These are phyloP conservation scores for Arion vulgaris DNA, from an alignment of 1,140 invertebrate genomes.

Conservation along the genomic window DNA sequence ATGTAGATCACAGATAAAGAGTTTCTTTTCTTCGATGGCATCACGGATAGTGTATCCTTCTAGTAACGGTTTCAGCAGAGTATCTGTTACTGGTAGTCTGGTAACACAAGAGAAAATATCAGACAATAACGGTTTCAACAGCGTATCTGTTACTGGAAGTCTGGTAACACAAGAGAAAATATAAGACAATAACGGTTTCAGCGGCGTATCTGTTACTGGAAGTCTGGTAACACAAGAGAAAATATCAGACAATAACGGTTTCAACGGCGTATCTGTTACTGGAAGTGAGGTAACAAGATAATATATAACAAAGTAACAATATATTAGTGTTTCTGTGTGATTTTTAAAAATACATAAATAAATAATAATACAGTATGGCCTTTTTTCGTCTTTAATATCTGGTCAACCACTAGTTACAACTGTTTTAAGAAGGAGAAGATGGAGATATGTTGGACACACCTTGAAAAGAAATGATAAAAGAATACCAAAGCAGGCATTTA, in stretches of 20 bases:
- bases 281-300: not conserved
- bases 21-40: slow-evolving; percentile 71
- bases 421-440: too few species aligned
- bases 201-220: too few species aligned
- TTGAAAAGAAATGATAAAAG: too few species aligned
- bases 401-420: too few species aligned
- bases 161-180: not conserved
- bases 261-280: too few species aligned
- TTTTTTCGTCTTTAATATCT: too few species aligned
- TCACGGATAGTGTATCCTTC: slow-evolving; percentile 38
- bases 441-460: too few species aligned
- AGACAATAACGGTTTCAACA: not conserved
- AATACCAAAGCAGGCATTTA: too few species aligned
- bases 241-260: not conserved
- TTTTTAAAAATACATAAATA: too few species aligned
- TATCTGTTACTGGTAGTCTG: not conserved
- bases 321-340: too few species aligned
- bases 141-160: too few species aligned
- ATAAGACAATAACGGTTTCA: not conserved
- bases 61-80: not conserved
- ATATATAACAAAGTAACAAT: not conserved
- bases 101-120: not conserved
- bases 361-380: too few species aligned
- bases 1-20: slow-evolving; percentile 74
- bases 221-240: not conserved